Percentiles rank a stretch among this genome's conserved stretches.
phyloP scores from a whole-genome alignment of 1,140 invertebrate genomes.

The Arctopsyche grandis region DNA sequence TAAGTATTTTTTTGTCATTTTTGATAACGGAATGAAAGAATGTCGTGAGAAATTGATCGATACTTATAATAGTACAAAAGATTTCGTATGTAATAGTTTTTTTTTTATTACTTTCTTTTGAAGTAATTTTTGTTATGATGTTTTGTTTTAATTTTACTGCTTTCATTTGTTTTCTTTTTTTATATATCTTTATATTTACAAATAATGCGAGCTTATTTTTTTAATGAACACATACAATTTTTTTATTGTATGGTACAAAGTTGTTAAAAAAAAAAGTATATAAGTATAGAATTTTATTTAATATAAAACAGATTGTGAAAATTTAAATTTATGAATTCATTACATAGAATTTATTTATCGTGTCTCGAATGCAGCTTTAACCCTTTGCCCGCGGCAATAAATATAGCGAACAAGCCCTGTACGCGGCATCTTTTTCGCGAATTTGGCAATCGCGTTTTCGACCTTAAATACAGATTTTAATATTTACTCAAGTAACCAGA shows the following conservation, averaged over 20 bases:
- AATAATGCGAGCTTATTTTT: slow-evolving; percentile 18
- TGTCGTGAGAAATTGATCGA: too few relatives aligned
- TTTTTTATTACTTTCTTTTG: neutral
- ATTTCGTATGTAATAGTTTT: neutral
- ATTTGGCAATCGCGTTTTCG: too few relatives aligned
- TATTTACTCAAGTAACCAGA: too few relatives aligned
- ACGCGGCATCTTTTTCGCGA: too few relatives aligned
- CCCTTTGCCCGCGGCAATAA: too few relatives aligned
- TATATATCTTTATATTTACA: neutral
- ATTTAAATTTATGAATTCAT: slow-evolving; percentile 39
- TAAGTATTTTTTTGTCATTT: too few relatives aligned
- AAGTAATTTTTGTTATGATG: neutral
- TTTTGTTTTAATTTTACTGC: neutral
- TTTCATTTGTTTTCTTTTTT: neutral
- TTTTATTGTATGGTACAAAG: slow-evolving; percentile 13
- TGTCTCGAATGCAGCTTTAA: too few relatives aligned
- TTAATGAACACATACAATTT: neutral
- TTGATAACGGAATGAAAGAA: too few relatives aligned
- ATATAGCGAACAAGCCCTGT: too few relatives aligned
- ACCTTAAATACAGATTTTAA: too few relatives aligned
- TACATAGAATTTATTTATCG: slow-evolving; percentile 27
- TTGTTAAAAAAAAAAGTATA: neutral
- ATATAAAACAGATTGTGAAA: slow-evolving; percentile 14
- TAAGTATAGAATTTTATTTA: slow-evolving; percentile 19
- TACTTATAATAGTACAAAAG: neutral